Conservation (phyloP, 2,113 vertebrate genomes). For the Carollia perspicillata region DNA sequence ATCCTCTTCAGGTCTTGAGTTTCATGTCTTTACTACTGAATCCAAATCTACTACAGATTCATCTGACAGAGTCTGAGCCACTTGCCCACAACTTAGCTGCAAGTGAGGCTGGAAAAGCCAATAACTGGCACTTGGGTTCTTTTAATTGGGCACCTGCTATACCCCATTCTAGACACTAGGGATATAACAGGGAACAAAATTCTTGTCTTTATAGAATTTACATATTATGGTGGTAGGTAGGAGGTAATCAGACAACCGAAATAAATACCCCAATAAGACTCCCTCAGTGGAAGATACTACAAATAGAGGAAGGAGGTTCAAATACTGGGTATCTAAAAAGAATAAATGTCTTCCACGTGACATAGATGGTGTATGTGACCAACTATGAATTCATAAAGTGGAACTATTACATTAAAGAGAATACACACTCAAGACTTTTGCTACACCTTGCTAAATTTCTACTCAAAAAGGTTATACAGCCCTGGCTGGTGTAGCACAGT, state of each 20-base stretch:
- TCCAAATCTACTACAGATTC: not conserved
- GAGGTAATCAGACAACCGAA: constrained; percentile 5
- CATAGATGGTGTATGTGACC: not conserved
- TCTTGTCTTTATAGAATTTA: not conserved
- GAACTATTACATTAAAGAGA: not conserved
- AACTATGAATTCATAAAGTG: not conserved
- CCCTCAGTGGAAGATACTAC: not conserved
- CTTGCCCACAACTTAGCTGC: not conserved
- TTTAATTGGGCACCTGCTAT: not conserved
- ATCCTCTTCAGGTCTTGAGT: not conserved
- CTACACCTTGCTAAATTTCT: not conserved
- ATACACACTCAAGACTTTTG: not conserved
- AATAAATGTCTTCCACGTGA: not conserved
- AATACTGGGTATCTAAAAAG: not conserved
- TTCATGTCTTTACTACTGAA: not conserved
- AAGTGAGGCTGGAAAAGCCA: not conserved
- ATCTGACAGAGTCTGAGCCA: not conserved
- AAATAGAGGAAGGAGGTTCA: not conserved
- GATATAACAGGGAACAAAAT: not conserved
- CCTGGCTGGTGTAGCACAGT: no score
- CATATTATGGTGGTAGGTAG: not conserved
- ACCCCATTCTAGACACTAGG: not conserved
- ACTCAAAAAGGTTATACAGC: not conserved
- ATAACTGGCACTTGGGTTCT: not conserved
- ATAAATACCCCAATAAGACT: not conserved